A percentile compares a stretch with the other conserved stretches of the same genome.
Evolutionary conservation across 1,140 invertebrate genomes (phyloP).

Genomic region (Lepeophtheirus salmonis): DNA sequence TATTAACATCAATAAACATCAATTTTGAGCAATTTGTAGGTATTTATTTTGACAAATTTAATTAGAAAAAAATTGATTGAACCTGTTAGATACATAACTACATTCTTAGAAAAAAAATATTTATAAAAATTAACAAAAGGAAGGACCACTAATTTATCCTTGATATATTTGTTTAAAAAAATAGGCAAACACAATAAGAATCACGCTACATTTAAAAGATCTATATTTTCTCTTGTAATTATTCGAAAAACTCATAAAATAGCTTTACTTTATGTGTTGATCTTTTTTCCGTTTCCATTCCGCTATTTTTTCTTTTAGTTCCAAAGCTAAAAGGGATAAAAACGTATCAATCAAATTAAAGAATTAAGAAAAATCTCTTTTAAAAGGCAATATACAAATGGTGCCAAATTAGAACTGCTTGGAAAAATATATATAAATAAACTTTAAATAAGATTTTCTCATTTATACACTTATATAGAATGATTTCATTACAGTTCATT

Average conservation of each 20-base stretch:
- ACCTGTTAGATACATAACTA: not conserved
- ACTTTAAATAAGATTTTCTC: not conserved
- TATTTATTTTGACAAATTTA: no score
- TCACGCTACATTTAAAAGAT: not conserved
- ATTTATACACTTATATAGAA: not conserved
- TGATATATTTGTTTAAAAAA: not conserved
- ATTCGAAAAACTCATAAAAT: not conserved
- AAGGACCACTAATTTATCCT: not conserved
- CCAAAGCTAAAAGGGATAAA: conserved; percentile 35
- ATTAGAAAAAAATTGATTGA: not conserved
- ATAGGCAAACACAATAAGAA: not conserved
- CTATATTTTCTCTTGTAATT: not conserved
- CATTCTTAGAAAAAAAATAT: not conserved
- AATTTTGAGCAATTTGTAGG: no score
- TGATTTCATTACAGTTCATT: not conserved
- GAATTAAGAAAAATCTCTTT: no score
- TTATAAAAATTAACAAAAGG: not conserved
- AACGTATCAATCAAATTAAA: conserved; percentile 6
- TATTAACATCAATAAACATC: no score
- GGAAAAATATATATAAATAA: not conserved
- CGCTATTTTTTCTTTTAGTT: conserved; percentile 53
- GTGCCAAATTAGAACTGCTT: conserved; percentile 12
- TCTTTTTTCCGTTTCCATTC: conserved; percentile 49
- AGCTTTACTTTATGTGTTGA: not conserved
- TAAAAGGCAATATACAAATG: no score